These are phyloP conservation scores for Blennius ocellaris DNA, from an alignment of 2,113 vertebrate genomes.

Conservation along the genomic window DNA sequence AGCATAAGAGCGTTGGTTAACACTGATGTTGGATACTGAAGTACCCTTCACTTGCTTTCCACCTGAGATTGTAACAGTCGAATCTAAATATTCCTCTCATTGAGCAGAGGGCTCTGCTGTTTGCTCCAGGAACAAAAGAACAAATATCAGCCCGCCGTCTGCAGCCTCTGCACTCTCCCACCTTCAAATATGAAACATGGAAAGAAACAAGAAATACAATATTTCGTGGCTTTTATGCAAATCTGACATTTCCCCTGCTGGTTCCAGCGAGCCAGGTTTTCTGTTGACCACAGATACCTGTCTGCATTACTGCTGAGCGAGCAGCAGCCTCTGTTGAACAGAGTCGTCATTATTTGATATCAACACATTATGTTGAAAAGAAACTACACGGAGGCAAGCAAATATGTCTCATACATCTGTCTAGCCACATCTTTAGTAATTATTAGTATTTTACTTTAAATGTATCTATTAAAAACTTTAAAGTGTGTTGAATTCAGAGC, in stretches of 20 bases:
- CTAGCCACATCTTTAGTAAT: too few species aligned
- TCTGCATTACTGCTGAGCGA: constrained; percentile 62
- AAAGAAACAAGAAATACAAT: constrained; percentile 73
- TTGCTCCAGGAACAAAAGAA: constrained; percentile 38
- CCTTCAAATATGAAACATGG: constrained; percentile 57
- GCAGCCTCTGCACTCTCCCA: constrained; percentile 37
- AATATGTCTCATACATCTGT: too few species aligned
- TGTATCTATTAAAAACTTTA: too few species aligned
- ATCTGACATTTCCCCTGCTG: constrained; percentile 77
- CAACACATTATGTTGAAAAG: constrained; percentile 62
- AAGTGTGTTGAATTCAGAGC: too few species aligned
- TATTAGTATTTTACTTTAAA: too few species aligned
- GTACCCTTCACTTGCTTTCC: constrained; percentile 47
- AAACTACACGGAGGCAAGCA: constrained; percentile 52
- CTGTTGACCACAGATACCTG: constrained; percentile 74
- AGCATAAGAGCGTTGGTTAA: constrained; percentile 19
- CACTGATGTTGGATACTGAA: constrained; percentile 18
- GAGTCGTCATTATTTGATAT: constrained; percentile 67
- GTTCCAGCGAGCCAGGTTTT: constrained; percentile 51
- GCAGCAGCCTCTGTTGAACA: constrained; percentile 55
- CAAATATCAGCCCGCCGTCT: constrained; percentile 61
- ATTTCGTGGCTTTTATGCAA: constrained; percentile 77
- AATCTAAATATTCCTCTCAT: constrained; percentile 42
- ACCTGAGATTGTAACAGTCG: constrained; percentile 53
- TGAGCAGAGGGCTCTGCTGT: constrained; percentile 47